Conservation (phyloP, 2,888 invertebrate species). For the Lasioglossum calceatum region DNA sequence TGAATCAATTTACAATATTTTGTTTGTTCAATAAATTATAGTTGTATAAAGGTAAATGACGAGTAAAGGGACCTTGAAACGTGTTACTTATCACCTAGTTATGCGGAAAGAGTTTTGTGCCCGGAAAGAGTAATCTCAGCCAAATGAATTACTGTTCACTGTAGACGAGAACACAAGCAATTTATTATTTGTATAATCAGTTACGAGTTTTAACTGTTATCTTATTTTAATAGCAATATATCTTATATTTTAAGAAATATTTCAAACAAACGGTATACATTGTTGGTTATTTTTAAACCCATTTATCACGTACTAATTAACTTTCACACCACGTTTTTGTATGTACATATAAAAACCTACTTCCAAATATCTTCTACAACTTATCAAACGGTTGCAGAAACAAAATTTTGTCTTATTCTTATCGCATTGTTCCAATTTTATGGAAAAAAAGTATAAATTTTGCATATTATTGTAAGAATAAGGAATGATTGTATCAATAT, state of each 20-base stretch:
- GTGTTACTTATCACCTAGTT: constrained; percentile 55
- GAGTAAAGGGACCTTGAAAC: constrained; percentile 58
- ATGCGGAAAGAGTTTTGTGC: constrained; percentile 14
- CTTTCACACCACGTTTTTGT: constrained; percentile 18
- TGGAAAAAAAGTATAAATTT: constrained; percentile 2
- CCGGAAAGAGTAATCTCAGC: constrained; percentile 33
- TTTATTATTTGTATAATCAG: constrained; percentile 79
- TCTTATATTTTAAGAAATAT: constrained; percentile 73
- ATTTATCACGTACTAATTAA: constrained; percentile 37
- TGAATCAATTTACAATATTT: constrained; percentile 59
- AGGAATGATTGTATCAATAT: not conserved
- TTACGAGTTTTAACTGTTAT: constrained; percentile 78
- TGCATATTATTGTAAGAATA: constrained; percentile 6
- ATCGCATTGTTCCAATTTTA: not conserved
- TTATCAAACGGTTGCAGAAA: not conserved
- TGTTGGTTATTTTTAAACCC: constrained; percentile 38
- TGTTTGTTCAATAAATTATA: constrained; percentile 61
- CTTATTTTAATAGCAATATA: constrained; percentile 80
- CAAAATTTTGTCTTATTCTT: not conserved
- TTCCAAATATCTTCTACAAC: constrained; percentile 12
- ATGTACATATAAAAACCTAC: constrained; percentile 13
- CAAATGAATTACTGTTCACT: constrained; percentile 78
- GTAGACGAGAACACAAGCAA: constrained; percentile 83
- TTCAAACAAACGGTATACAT: constrained; percentile 66
- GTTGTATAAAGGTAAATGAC: constrained; percentile 40